Conservation (phyloP, 2,888 invertebrate genomes). For the Callinectes sapidus region DNA sequence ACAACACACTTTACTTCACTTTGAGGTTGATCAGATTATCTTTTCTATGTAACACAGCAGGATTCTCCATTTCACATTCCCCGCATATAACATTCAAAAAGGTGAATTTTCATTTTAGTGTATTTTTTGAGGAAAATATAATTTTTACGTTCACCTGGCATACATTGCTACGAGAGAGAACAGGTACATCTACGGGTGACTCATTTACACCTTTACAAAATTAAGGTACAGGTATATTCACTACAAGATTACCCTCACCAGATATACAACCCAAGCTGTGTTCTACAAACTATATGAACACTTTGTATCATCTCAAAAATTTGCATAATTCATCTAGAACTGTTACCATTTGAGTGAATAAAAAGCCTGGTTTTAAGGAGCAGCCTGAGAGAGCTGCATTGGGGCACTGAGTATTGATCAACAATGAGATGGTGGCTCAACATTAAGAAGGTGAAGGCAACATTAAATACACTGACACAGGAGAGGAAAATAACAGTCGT, state of each 20-base stretch:
- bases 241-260: background rate
- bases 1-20: background rate
- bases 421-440: background rate
- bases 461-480: constrained; percentile 1
- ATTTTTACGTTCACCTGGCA: background rate
- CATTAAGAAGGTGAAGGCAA: constrained; percentile 2
- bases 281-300: background rate
- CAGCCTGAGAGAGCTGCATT: background rate
- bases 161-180: background rate
- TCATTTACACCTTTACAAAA: background rate
- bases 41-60: background rate
- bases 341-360: background rate
- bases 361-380: background rate
- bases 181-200: background rate
- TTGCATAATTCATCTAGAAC: background rate
- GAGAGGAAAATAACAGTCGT: background rate
- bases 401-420: constrained; percentile 4
- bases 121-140: constrained; percentile 18
- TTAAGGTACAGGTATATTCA: background rate
- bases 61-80: constrained; percentile 7
- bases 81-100: constrained; percentile 8
- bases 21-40: background rate
- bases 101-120: background rate
- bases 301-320: background rate
- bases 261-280: background rate